Percentiles rank a stretch among this genome's conserved stretches.
phyloP scores from a whole-genome alignment of 2,113 vertebrate genomes.

The Podarcis muralis region DNA sequence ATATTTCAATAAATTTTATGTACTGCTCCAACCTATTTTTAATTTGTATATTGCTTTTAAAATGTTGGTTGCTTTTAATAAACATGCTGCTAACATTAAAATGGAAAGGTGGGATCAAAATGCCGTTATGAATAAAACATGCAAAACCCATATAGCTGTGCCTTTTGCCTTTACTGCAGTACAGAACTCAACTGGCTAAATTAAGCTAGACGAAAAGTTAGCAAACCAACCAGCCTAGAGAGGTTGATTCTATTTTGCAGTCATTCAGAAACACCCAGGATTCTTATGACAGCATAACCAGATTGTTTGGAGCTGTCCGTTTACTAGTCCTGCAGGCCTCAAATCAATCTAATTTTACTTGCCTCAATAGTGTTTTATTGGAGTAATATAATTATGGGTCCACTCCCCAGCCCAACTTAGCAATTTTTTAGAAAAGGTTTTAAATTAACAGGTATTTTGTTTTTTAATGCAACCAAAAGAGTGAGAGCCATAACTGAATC shows the following conservation, averaged over 20 bases:
- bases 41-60: neutral
- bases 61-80: neutral
- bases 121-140: neutral
- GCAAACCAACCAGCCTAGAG: rapidly evolving
- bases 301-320: neutral
- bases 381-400: neutral
- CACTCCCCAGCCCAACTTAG: neutral
- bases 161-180: constrained; percentile 27
- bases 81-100: neutral
- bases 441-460: neutral
- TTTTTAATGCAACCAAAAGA: neutral
- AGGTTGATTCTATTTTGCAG: neutral
- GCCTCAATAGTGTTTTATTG: neutral
- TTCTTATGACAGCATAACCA: rapidly evolving
- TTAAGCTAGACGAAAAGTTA: neutral
- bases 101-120: neutral
- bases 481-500: neutral
- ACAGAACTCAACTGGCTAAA: neutral
- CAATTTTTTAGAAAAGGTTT: rapidly evolving
- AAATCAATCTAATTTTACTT: neutral
- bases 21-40: neutral
- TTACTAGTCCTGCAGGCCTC: neutral
- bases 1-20: neutral
- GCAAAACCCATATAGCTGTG: neutral
- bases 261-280: neutral